Base-by-base conservation (phyloP, 2,113 vertebrate genomes). In the Odontophorus gujanensis region DNA sequence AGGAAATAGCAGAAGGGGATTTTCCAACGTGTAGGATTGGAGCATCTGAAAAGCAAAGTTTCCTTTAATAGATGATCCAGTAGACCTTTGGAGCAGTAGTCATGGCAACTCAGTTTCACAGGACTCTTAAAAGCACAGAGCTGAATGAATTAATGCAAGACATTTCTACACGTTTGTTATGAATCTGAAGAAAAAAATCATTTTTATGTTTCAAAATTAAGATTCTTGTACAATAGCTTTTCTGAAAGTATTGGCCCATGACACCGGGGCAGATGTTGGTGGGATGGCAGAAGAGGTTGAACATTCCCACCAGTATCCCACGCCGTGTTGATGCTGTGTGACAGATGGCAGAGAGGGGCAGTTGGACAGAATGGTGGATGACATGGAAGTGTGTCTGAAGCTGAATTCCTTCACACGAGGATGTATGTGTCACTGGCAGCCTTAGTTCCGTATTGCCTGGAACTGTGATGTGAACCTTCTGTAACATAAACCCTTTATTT, bases 21-120 rank as follows among this genome's bases (percentile, higher is more conserved):
- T 93, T 93, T 76, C 53, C 63, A 58, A 3, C 2, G 0, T 73
- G 57, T 43, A 66, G 66, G 58, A 17, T 89, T 68, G 81, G 30
- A 79, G 53, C 58, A 51, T 65, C 53, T 81, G 77, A 66, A 92
- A 79, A 63, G 48, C 30, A 82, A 25, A 22, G 34, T 81, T 92
- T 75, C 30, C 42, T 71, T 26, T 32, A 59, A 85, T n/a, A 71
- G 47, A 20, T 2, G 5, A 83, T 81, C 66, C 47, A 65, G 5
- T 32, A 81, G 79, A 62, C 45, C 25, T 91, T 90, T 53, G 38
- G 82, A 94, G 42, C 55, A 83, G 90, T 92, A 92, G 87, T 57
- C 87, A 92, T 86, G 45, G 72, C 87, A 95, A 84, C 75, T 7
- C 40, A n/a, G 62, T 42, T 89, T 50, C 28, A 34, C 43, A 81